A percentile compares a stretch with the other conserved stretches of the same genome.
Conservation (phyloP, 2,797 vertebrate genomes). For the Malacoraja senta region DNA sequence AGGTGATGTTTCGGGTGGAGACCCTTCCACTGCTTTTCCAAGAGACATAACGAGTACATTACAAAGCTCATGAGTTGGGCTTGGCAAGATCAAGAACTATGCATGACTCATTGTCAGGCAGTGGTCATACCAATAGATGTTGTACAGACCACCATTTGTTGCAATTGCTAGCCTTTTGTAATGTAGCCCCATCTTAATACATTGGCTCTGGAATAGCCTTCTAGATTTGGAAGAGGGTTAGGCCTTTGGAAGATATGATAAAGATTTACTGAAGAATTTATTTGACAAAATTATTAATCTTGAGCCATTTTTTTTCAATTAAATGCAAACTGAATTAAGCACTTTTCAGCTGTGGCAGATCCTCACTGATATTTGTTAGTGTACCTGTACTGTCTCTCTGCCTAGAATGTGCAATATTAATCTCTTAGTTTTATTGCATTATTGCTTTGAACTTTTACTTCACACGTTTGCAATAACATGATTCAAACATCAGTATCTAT, state of each 20-base stretch:
- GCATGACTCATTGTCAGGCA: too few relatives aligned
- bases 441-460: neutral
- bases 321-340: neutral
- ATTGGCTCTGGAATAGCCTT: too few relatives aligned
- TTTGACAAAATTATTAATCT: neutral
- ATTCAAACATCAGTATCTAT: neutral
- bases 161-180: too few relatives aligned
- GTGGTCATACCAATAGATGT: too few relatives aligned
- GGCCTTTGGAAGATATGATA: neutral
- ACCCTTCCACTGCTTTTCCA: too few relatives aligned
- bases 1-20: too few relatives aligned
- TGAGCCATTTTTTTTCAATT: neutral
- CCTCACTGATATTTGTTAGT: neutral
- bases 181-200: too few relatives aligned
- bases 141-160: too few relatives aligned
- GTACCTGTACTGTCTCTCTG: neutral
- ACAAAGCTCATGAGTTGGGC: too few relatives aligned
- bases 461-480: neutral
- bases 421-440: neutral
- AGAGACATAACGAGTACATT: too few relatives aligned
- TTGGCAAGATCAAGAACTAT: too few relatives aligned
- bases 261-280: neutral
- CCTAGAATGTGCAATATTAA: neutral
- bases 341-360: neutral
- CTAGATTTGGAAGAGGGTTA: neutral